Conservation (phyloP, 1,140 invertebrate species). For the Venturia canescens region DNA sequence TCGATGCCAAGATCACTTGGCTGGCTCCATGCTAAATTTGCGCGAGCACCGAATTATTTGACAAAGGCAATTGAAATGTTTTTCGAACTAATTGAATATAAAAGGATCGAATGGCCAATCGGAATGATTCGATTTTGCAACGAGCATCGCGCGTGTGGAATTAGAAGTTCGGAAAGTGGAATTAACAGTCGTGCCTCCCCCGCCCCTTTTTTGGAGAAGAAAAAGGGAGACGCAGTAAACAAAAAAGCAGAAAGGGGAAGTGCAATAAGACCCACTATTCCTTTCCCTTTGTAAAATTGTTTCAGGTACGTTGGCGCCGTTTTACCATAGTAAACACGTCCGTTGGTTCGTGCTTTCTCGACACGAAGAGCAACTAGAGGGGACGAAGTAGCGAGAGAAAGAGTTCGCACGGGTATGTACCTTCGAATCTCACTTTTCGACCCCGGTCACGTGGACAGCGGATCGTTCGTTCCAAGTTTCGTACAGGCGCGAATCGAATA, state of each 20-base stretch:
- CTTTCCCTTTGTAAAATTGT: constrained; percentile 27
- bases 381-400: constrained; percentile 22
- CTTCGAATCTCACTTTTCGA: constrained; percentile 23
- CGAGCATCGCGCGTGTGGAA: neutral
- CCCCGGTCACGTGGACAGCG: constrained; percentile 25
- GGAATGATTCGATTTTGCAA: neutral
- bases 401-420: constrained; percentile 31
- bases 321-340: constrained; percentile 31
- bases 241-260: neutral
- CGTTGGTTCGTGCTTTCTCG: constrained; percentile 21
- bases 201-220: neutral
- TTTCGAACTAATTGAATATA: too few species aligned
- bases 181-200: neutral
- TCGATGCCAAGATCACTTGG: too few species aligned
- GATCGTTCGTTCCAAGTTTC: constrained; percentile 23
- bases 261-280: constrained; percentile 22
- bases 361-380: constrained; percentile 13
- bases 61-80: too few species aligned
- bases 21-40: too few species aligned
- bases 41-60: too few species aligned
- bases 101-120: too few species aligned
- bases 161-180: neutral
- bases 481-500: constrained; percentile 50
- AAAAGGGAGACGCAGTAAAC: neutral
- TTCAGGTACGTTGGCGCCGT: constrained; percentile 21